Conservation (phyloP, 2,797 vertebrate genomes). For the Sebastes nivosus region DNA sequence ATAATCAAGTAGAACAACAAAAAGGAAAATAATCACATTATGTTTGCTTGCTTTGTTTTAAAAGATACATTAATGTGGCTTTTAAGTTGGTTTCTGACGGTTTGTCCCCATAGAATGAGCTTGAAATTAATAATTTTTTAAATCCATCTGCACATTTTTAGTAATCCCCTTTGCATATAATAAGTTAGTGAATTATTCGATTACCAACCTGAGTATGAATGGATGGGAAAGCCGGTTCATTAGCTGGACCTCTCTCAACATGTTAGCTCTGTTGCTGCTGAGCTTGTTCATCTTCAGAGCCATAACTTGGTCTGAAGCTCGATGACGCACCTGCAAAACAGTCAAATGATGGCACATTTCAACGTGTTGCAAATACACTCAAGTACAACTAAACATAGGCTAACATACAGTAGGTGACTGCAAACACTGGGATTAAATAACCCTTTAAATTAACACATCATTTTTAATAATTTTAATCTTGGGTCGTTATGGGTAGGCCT, state of each 20-base stretch:
- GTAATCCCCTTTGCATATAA: too few relatives aligned
- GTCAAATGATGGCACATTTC: background rate
- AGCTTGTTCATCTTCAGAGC: conserved; percentile 98
- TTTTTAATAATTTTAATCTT: background rate
- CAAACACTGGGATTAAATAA: background rate
- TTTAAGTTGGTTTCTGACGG: background rate
- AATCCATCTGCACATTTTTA: background rate
- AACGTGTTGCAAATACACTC: background rate
- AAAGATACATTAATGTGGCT: background rate
- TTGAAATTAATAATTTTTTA: background rate
- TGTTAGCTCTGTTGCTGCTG: conserved; percentile 97
- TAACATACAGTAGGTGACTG: background rate
- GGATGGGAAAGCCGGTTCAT: conserved; percentile 97
- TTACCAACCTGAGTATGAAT: conserved; percentile 73
- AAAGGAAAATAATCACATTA: background rate
- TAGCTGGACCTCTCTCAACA: conserved; percentile 96
- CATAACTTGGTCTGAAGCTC: conserved; percentile 95
- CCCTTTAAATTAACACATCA: background rate
- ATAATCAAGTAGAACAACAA: background rate
- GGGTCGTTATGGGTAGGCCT: background rate
- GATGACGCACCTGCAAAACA: conserved; percentile 89
- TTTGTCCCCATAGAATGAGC: background rate
- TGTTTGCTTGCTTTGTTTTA: background rate
- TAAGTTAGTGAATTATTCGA: background rate
- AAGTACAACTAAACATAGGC: background rate